Conservation (phyloP, 2,888 invertebrate species). For the Isotomurus palustris region DNA sequence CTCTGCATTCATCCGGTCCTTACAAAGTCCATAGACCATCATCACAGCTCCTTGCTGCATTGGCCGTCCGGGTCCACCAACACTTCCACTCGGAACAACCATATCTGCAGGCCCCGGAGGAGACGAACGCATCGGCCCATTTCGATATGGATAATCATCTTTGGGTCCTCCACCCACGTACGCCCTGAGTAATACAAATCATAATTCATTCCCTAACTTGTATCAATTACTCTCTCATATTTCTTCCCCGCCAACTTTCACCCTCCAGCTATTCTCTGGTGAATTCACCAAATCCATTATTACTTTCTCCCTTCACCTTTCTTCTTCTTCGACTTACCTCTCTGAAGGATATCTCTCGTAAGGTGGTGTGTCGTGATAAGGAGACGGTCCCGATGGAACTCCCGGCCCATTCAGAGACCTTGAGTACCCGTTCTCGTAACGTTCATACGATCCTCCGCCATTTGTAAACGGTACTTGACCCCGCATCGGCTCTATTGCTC, state of each 20-base stretch:
- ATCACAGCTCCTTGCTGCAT: slow-evolving; percentile 79
- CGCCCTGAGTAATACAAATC: slow-evolving; percentile 21
- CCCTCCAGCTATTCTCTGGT: too few relatives aligned
- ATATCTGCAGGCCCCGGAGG: slow-evolving; percentile 41
- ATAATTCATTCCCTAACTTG: slow-evolving; percentile 1
- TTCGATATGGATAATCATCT: slow-evolving; percentile 44
- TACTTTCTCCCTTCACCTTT: background rate
- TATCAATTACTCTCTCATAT: background rate
- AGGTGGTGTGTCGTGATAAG: slow-evolving; percentile 39
- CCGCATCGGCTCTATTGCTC: slow-evolving; percentile 37
- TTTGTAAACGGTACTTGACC: slow-evolving; percentile 42
- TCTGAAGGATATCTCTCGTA: slow-evolving; percentile 47
- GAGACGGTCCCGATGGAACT: slow-evolving; percentile 37
- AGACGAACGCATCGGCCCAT: slow-evolving; percentile 43
- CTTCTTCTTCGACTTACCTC: slow-evolving; percentile 28
- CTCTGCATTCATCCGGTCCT: slow-evolving; percentile 89
- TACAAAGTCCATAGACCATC: slow-evolving; percentile 97
- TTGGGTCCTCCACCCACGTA: slow-evolving; percentile 44
- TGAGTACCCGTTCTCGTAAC: slow-evolving; percentile 48
- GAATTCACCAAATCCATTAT: too few relatives aligned
- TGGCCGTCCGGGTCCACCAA: slow-evolving; percentile 47
- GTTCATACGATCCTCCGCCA: slow-evolving; percentile 44
- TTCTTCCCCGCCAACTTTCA: background rate
- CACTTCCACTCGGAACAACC: slow-evolving; percentile 39
- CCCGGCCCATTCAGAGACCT: slow-evolving; percentile 50